Conservation (phyloP, 2,888 invertebrate species). For the Cancer borealis region DNA sequence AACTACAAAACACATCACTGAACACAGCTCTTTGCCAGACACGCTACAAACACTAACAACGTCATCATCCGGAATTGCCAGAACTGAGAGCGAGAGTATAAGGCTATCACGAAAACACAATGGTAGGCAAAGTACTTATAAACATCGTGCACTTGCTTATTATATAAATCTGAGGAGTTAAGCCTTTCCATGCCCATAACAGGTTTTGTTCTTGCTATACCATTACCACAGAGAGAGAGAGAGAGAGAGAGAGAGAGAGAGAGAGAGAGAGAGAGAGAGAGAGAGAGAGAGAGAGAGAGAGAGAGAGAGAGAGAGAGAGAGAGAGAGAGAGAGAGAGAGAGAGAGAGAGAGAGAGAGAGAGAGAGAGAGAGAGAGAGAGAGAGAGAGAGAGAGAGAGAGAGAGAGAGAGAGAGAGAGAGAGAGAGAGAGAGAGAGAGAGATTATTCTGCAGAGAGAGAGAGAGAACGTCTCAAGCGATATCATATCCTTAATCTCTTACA, state of each 20-base stretch:
- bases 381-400: slow-evolving; percentile 11
- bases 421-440: no score
- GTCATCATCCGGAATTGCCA: background rate
- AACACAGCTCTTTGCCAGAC: background rate
- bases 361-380: slow-evolving; percentile 32
- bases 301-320: slow-evolving; percentile 20
- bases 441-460: background rate
- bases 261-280: background rate
- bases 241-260: background rate
- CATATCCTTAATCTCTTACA: background rate
- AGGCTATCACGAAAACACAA: background rate
- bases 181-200: no score
- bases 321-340: slow-evolving; percentile 25
- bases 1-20: background rate
- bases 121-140: background rate
- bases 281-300: background rate
- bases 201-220: no score
- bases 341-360: slow-evolving; percentile 32
- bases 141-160: background rate
- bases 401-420: background rate
- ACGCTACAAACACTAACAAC: background rate
- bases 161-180: no score
- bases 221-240: background rate
- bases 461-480: background rate
- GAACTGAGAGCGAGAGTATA: background rate